phyloP scores from a whole-genome alignment of 2,888 invertebrate species.

The Slavum lentiscoides region DNA sequence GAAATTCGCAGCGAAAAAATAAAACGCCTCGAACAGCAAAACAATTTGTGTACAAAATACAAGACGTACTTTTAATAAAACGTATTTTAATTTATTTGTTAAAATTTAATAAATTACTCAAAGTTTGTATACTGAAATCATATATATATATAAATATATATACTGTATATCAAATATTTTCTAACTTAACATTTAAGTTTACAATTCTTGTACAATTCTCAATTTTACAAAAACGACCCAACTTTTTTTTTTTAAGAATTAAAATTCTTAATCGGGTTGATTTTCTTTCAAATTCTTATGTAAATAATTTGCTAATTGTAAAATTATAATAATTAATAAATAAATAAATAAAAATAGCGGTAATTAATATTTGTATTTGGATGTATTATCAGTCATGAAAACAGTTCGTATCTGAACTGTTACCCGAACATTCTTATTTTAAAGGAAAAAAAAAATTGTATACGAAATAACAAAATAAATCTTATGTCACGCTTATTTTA shows the following conservation, averaged over 20 bases:
- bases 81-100: not conserved
- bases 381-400: constrained; percentile 1
- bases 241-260: not conserved
- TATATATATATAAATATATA: too few relatives aligned
- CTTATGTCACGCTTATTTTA: constrained; percentile 2
- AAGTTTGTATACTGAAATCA: not conserved
- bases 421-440: constrained; percentile 11
- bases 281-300: not conserved
- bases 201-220: not conserved
- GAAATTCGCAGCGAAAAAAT: not conserved
- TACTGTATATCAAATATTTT: not conserved
- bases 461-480: constrained; percentile 16
- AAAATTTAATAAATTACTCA: not conserved
- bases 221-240: not conserved
- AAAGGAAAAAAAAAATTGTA: not conserved
- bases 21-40: too few relatives aligned
- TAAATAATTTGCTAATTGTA: constrained; percentile 1
- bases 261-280: not conserved
- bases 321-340: not conserved
- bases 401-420: constrained; percentile 8
- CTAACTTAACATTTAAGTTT: not conserved
- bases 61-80: not conserved
- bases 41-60: too few relatives aligned
- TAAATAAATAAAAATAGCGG: not conserved
- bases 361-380: constrained; percentile 8